phyloP scores from a whole-genome alignment of 2,888 invertebrate genomes.

The Drosophila trichaetosa region DNA sequence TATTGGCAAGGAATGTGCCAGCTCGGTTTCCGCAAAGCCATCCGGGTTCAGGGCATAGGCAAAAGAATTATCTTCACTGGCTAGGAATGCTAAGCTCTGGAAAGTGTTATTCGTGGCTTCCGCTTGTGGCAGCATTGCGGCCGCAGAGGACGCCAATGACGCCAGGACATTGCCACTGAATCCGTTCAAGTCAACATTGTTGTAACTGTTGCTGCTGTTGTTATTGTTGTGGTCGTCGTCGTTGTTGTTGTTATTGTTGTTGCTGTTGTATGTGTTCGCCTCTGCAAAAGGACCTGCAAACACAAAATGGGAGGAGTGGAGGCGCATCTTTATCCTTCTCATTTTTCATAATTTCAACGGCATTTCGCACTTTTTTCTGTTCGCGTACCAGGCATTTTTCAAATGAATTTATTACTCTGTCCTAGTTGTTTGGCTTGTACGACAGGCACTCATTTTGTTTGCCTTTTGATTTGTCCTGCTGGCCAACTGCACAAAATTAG shows the following conservation, averaged over 20 bases:
- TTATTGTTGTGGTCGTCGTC: slow-evolving; percentile 23
- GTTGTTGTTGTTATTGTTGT: slow-evolving; percentile 23
- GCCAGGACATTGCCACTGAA: slow-evolving; percentile 42
- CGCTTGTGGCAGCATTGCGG: slow-evolving; percentile 54
- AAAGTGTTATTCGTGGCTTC: slow-evolving; percentile 78
- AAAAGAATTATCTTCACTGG: slow-evolving; percentile 45
- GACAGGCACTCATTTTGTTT: slow-evolving; percentile 11
- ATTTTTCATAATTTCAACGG: slow-evolving; percentile 33
- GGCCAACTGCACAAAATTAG: not conserved
- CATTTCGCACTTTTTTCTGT: slow-evolving; percentile 25
- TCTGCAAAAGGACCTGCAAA: slow-evolving; percentile 57
- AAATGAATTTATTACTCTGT: slow-evolving; percentile 63
- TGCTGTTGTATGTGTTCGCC: slow-evolving; percentile 32
- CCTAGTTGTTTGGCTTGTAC: not conserved
- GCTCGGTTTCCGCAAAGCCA: slow-evolving; percentile 53
- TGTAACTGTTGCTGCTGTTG: slow-evolving; percentile 28
- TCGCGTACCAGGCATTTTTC: slow-evolving; percentile 13
- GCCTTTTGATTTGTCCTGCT: slow-evolving; percentile 45
- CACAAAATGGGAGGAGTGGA: not conserved
- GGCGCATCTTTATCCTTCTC: slow-evolving; percentile 12
- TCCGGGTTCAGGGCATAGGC: slow-evolving; percentile 26
- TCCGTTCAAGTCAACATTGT: slow-evolving; percentile 39
- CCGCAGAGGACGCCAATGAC: slow-evolving; percentile 39
- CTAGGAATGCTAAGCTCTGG: slow-evolving; percentile 79
- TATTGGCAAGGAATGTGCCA: slow-evolving; percentile 85